A percentile compares a stretch with the other conserved stretches of the same genome.
Evolutionary conservation across 2,797 vertebrate genomes (phyloP).

Genomic region (Pteropus rufus): DNA sequence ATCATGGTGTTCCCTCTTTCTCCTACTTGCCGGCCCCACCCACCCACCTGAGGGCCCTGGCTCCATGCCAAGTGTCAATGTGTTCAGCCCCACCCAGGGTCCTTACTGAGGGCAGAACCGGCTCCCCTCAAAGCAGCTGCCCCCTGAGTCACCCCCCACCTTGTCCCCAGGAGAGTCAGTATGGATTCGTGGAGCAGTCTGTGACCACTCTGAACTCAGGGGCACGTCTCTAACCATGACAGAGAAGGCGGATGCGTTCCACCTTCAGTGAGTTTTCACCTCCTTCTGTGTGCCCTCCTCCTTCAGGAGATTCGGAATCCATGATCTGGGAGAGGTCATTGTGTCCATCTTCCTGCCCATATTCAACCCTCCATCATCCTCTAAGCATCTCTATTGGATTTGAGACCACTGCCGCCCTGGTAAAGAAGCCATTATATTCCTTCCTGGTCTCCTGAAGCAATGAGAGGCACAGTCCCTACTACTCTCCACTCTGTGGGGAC

Average conservation of each 20-base stretch:
- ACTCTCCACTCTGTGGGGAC: neutral
- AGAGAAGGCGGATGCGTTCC: neutral
- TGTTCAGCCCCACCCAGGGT: neutral
- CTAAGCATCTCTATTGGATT: neutral
- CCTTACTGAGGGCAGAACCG: neutral
- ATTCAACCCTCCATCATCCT: neutral
- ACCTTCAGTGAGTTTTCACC: neutral
- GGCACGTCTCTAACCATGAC: neutral
- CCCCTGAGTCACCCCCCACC: neutral
- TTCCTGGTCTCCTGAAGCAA: neutral
- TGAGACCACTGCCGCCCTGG: neutral
- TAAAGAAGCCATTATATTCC: neutral
- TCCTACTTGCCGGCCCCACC: neutral
- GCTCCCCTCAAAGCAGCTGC: neutral
- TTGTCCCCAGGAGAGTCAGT: neutral
- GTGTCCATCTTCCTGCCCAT: neutral
- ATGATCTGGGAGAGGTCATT: neutral
- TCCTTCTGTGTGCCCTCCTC: neutral
- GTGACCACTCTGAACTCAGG: neutral
- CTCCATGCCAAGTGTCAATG: neutral
- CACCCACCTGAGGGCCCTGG: neutral
- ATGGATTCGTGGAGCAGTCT: neutral
- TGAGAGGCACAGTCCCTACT: neutral
- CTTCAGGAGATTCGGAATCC: neutral
- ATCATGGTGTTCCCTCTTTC: neutral